Conservation (phyloP, 2,797 vertebrate species). For the Megaceryle alcyon region DNA sequence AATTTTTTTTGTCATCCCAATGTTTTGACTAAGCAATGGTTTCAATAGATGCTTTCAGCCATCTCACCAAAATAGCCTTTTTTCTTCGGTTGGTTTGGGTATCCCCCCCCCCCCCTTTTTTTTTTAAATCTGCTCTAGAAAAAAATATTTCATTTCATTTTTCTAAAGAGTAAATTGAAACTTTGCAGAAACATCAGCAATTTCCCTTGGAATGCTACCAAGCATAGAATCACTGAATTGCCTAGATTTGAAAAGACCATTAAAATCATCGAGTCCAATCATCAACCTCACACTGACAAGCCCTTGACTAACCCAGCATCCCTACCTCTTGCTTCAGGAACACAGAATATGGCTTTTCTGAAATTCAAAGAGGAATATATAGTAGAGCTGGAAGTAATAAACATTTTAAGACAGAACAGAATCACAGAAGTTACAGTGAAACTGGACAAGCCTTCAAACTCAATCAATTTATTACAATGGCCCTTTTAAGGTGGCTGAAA, state of each 20-base stretch:
- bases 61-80: background rate
- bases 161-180: background rate
- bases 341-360: background rate
- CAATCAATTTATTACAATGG: constrained; percentile 1
- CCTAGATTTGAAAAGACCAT: too few relatives aligned
- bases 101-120: too few relatives aligned
- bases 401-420: background rate
- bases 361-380: background rate
- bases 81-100: too few relatives aligned
- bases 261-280: too few relatives aligned
- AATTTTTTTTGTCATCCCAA: background rate
- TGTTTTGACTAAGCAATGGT: background rate
- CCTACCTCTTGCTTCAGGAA: background rate
- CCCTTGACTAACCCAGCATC: background rate
- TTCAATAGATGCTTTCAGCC: background rate
- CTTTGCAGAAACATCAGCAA: background rate
- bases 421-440: background rate
- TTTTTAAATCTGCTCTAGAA: background rate
- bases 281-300: too few relatives aligned
- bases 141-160: background rate
- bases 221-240: background rate
- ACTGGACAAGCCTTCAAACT: constrained; percentile 7
- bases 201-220: background rate
- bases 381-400: constrained; percentile 10
- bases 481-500: background rate